Evolutionary conservation across 1,140 invertebrate species (phyloP), one percentile per base, ranked within the genome.

Genomic region (Magallana gigas): DNA sequence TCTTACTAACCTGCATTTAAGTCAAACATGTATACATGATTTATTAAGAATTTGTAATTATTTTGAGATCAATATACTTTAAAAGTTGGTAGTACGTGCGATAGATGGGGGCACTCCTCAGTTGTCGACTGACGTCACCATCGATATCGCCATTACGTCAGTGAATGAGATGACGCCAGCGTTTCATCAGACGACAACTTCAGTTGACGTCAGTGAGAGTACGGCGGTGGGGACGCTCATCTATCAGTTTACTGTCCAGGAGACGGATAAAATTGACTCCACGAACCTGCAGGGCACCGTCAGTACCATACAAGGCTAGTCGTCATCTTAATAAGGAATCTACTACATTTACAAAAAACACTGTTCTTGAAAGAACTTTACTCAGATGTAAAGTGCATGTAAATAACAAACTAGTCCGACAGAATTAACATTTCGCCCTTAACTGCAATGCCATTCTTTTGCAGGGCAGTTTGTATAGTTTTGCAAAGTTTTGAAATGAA

Each of bases 81-180:
- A 36, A 9, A n/a, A 88, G 87, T 12, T 88, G 11, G 58, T 64
- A 14, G 83, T 88, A 48, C 62, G 18, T 29, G 81, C 64, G 7
- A 88, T 36, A 14, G 87, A 88, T 60, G 87, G 87, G 14, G 87
- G 87, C 11, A 88, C 80, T 57, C 87, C 87, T 2, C 23, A 80
- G 48, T 48, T 86, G 11, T 57, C 48, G 3, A 29, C 68, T n/a
- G 85, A 23, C 56, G 82, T 86, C 9, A 86, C 80, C 8, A 57
- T 88, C 6, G 85, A 88, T 58, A 83, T 88, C 16, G 82, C 48
- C 3, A 81, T 88, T 18, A 57, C 85, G 8, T 64, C 60, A 8
- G 87, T 71, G 0, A 88, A 88, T 58, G 87, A 88, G 60, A 64
- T 71, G 48, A 64, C 85, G n/a, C 87, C 87, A 5, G 29, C 62